Base-by-base conservation (phyloP, 2,797 vertebrate species). In the Pristis pectinata region DNA sequence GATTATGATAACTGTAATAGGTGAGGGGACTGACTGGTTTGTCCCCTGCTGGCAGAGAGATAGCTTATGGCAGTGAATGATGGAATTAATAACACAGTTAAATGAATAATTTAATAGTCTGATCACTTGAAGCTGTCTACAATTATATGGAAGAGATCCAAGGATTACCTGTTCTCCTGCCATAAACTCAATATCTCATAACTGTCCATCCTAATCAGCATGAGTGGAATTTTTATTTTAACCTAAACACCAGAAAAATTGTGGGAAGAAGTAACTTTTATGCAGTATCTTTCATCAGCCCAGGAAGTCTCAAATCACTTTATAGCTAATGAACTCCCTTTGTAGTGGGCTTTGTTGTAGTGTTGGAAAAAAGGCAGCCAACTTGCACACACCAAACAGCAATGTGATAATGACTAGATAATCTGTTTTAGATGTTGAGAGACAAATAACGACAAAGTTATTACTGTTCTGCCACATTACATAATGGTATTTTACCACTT, bases 1-100 rank as follows among this genome's bases (percentile, higher is more conserved):
- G 87, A 41, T 91, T 91, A 87, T 91, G 67, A 91, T 91, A 91
- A 41, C 87, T 22, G 24, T 91, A 91, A 91, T 91, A 67, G n/a
- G 19, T 91, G 41, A 67, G n/a, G 59, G 87, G 59, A 93, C 67
- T 93, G 92, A 34, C 6, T 27, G 49, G 37, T 34, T 27, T 17
- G 70, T 27, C 11, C 41, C 91, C 64, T 93, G 64, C 37, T 24
- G 44, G 13, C 44, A 41, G 22, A 30, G 24, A 93, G 67, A 93
- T 72, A 30, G 59, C 17, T 53, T 67, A 72, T 13, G 41, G 27
- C 92, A 93, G 24, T 72, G 67, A 72, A 17, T 49, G 67, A 93
- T 93, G 67, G 92, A 74, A 93, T 93, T 93, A 49, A 74, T 93
- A 93, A 70, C 64, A 30, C 92, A 74, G n/a, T 11, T 49, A 34